Evolutionary conservation across 1,140 invertebrate genomes (phyloP).

Genomic region (Formica exsecta): DNA sequence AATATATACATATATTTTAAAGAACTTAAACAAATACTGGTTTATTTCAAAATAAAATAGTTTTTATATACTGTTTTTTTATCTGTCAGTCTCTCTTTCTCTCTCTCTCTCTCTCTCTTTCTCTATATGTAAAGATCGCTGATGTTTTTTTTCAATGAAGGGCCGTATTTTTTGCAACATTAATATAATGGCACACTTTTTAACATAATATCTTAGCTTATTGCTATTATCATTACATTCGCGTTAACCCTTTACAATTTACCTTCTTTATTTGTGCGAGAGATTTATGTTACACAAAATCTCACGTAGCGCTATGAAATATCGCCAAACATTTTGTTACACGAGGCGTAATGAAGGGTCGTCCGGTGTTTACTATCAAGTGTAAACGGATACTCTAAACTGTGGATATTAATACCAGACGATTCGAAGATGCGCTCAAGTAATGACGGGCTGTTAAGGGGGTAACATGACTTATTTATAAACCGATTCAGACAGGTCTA

Average conservation of each 20-base stretch:
- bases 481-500: slow-evolving; percentile 52
- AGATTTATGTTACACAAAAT: slow-evolving; percentile 16
- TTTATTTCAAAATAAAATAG: not conserved
- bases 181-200: not conserved
- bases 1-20: not conserved
- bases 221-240: not conserved
- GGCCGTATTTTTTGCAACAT: not conserved
- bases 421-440: not conserved
- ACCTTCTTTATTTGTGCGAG: not conserved
- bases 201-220: not conserved
- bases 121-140: too few species aligned
- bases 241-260: not conserved
- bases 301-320: not conserved
- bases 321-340: slow-evolving; percentile 23
- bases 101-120: too few species aligned
- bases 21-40: not conserved
- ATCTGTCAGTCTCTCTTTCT: too few species aligned
- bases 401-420: not conserved
- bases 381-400: slow-evolving; percentile 36
- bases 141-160: too few species aligned
- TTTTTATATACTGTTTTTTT: not conserved
- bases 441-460: slow-evolving; percentile 56
- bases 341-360: slow-evolving; percentile 20
- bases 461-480: slow-evolving; percentile 67
- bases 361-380: slow-evolving; percentile 7